Conservation (phyloP, 2,888 invertebrate genomes). For the Drosophila setosimentum region DNA sequence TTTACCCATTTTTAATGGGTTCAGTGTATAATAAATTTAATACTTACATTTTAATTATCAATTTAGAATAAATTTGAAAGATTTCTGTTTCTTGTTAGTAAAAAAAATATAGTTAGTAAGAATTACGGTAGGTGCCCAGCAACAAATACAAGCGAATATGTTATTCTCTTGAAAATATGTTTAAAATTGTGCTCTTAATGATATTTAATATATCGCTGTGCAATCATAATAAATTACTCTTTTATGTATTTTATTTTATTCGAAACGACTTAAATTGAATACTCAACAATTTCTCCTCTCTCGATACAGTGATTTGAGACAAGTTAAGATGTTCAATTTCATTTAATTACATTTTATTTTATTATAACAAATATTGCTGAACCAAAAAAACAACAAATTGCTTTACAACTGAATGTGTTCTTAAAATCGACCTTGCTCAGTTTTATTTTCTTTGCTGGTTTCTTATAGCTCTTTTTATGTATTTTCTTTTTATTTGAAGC, state of each 20-base stretch:
- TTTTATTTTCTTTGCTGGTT: not conserved
- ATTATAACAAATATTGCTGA: not conserved
- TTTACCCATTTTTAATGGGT: no score
- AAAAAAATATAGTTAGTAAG: not conserved
- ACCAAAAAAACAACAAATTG: not conserved
- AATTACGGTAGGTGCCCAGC: no score
- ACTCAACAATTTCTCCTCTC: not conserved
- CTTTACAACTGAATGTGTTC: not conserved
- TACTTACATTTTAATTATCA: not conserved
- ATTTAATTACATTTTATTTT: not conserved
- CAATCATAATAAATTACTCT: not conserved
- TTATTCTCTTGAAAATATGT: no score
- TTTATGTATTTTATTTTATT: not conserved
- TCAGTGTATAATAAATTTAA: no score
- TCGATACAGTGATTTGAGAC: no score
- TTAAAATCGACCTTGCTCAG: not conserved
- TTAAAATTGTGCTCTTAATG: no score
- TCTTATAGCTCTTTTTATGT: not conserved
- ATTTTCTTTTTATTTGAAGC: no score
- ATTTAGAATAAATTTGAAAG: not conserved
- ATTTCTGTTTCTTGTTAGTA: not conserved
- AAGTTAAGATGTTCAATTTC: no score
- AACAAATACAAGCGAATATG: not conserved
- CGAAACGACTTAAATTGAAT: constrained; percentile 12
- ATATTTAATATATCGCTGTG: no score